phyloP scores from a whole-genome alignment of 1,140 invertebrate genomes.

The Eueides isabella region DNA sequence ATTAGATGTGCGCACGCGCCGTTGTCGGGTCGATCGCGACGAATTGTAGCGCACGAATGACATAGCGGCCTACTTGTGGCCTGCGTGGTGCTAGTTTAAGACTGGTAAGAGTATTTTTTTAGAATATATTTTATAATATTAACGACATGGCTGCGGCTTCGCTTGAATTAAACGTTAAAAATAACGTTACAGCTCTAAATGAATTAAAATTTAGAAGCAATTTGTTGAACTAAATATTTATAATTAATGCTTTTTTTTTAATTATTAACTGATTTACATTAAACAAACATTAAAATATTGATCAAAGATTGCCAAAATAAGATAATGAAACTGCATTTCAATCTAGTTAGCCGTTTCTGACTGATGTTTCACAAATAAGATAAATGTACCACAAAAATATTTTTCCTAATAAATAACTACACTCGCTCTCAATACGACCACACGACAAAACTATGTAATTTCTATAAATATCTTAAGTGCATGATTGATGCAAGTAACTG shows the following conservation, averaged over 20 bases:
- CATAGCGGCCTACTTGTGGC: slow-evolving; percentile 39
- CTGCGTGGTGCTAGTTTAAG: neutral
- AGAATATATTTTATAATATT: neutral
- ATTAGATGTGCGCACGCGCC: slow-evolving; percentile 50
- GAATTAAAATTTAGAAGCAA: too few relatives aligned
- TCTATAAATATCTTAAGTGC: slow-evolving; percentile 47
- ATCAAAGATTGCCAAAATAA: too few relatives aligned
- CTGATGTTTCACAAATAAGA: too few relatives aligned
- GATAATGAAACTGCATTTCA: too few relatives aligned
- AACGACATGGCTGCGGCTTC: neutral
- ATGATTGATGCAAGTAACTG: slow-evolving; percentile 45
- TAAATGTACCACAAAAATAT: too few relatives aligned
- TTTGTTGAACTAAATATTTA: too few relatives aligned
- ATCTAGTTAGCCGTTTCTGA: too few relatives aligned
- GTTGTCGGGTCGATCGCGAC: slow-evolving; percentile 55
- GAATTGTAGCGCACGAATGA: slow-evolving; percentile 54
- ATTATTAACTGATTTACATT: too few relatives aligned
- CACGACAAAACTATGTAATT: slow-evolving; percentile 22
- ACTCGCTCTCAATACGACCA: slow-evolving; percentile 1
- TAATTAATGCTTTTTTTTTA: too few relatives aligned
- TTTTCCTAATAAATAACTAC: neutral
- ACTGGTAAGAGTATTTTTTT: neutral
- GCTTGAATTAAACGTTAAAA: too few relatives aligned
- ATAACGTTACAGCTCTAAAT: too few relatives aligned
- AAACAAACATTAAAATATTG: too few relatives aligned